Conservation (phyloP, 2,113 vertebrate genomes). For the Cygnus buccinator region DNA sequence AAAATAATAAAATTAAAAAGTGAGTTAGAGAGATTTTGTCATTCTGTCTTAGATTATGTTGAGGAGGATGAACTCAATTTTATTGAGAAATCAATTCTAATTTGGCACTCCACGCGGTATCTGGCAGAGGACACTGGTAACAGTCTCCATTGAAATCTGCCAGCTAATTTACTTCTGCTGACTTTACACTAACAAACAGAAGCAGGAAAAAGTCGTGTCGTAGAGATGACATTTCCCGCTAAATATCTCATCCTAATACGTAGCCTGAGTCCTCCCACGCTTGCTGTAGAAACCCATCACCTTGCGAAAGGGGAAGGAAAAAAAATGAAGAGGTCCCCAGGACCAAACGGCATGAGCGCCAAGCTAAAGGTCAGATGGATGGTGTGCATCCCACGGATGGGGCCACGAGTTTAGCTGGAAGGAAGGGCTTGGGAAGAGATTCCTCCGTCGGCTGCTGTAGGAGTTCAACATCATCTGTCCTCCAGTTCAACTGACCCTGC, state of each 20-base stretch:
- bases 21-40: constrained; percentile 69
- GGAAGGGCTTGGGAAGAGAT: constrained; percentile 10
- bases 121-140: constrained; percentile 73
- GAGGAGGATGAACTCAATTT: constrained; percentile 78
- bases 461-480: constrained; percentile 17
- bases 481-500: constrained; percentile 21
- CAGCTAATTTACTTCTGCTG: constrained; percentile 75
- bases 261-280: neutral
- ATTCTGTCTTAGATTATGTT: constrained; percentile 74
- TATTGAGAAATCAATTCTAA: constrained; percentile 85
- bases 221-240: constrained; percentile 45
- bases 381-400: neutral
- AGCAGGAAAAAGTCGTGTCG: constrained; percentile 25
- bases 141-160: constrained; percentile 74
- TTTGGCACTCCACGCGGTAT: constrained; percentile 75
- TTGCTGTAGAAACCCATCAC: constrained; percentile 39
- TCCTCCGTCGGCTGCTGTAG: neutral
- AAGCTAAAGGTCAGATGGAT: constrained; percentile 24
- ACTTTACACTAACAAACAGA: constrained; percentile 68
- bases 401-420: neutral
- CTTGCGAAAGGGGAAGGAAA: constrained; percentile 30
- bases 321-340: neutral
- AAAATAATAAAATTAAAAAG: constrained; percentile 74
- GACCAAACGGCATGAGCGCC: neutral
- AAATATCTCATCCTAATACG: constrained; percentile 1